These are phyloP conservation scores for Dasysyrphus albostriatus DNA, from an alignment of 2,888 invertebrate genomes.

Conservation along the genomic window DNA sequence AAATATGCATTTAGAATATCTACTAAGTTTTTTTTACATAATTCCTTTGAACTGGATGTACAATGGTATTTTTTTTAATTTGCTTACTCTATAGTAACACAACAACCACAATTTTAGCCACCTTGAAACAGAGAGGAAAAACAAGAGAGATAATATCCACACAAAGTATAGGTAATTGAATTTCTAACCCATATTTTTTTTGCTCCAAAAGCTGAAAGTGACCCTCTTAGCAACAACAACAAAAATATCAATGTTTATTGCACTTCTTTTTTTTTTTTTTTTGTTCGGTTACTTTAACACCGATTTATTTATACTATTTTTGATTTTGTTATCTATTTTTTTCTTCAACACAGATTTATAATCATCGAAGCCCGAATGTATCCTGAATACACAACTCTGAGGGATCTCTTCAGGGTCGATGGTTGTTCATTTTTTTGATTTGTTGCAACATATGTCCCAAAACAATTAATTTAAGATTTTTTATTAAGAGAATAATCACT, in stretches of 20 bases:
- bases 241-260: conserved; percentile 34
- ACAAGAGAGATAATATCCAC: conserved; percentile 58
- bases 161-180: conserved; percentile 45
- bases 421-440: conserved; percentile 21
- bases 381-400: conserved; percentile 23
- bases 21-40: conserved; percentile 49
- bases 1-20: not conserved
- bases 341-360: conserved; percentile 6
- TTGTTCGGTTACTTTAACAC: conserved; percentile 3
- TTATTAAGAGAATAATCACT: not conserved
- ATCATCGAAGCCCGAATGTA: conserved; percentile 29
- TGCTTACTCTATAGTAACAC: conserved; percentile 57
- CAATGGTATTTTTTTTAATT: conserved; percentile 19
- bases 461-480: not conserved
- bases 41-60: conserved; percentile 42
- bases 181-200: conserved; percentile 61
- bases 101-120: conserved; percentile 56
- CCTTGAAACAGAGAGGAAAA: conserved; percentile 58
- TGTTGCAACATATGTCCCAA: not conserved
- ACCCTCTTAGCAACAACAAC: conserved; percentile 66
- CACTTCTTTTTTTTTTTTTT: conserved; percentile 21
- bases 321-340: conserved; percentile 42
- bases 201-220: conserved; percentile 40
- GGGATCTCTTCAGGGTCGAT: conserved; percentile 34
- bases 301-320: conserved; percentile 50